phyloP scores from a whole-genome alignment of 2,113 vertebrate genomes.

The Platysteira castanea region DNA sequence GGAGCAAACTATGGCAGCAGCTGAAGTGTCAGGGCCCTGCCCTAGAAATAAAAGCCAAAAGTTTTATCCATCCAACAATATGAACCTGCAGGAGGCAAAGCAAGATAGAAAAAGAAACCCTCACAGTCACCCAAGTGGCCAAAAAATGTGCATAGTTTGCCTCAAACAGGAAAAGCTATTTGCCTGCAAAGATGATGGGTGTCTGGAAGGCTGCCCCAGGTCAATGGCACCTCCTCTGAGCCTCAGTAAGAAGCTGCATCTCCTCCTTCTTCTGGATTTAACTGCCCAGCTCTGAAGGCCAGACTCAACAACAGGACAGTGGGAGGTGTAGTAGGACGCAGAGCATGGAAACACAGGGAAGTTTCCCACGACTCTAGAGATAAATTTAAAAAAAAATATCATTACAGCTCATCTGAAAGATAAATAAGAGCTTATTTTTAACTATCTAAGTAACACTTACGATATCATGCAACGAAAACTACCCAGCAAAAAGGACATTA shows the following conservation, averaged over 20 bases:
- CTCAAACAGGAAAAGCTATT: neutral
- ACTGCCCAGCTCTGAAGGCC: neutral
- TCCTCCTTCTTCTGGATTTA: neutral
- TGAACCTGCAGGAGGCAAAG: neutral
- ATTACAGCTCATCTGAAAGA: neutral
- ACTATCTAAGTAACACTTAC: neutral
- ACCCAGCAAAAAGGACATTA: neutral
- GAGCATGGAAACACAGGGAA: neutral
- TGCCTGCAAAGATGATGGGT: neutral
- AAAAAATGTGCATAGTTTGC: neutral
- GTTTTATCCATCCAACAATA: neutral
- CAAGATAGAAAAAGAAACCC: neutral
- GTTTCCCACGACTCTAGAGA: neutral
- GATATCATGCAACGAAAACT: neutral
- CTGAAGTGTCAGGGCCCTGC: neutral
- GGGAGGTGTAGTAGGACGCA: neutral
- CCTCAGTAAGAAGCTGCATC: neutral
- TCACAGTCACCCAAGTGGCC: rapidly evolving
- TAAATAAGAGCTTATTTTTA: neutral
- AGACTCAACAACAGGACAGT: neutral
- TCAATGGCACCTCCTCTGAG: neutral
- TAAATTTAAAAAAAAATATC: neutral
- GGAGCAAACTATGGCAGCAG: neutral
- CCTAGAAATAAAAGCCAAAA: neutral
- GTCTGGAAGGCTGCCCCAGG: neutral